These are phyloP conservation scores for Thamnophis sirtalis DNA, from an alignment of 2,113 vertebrate species.

Conservation along the genomic window DNA sequence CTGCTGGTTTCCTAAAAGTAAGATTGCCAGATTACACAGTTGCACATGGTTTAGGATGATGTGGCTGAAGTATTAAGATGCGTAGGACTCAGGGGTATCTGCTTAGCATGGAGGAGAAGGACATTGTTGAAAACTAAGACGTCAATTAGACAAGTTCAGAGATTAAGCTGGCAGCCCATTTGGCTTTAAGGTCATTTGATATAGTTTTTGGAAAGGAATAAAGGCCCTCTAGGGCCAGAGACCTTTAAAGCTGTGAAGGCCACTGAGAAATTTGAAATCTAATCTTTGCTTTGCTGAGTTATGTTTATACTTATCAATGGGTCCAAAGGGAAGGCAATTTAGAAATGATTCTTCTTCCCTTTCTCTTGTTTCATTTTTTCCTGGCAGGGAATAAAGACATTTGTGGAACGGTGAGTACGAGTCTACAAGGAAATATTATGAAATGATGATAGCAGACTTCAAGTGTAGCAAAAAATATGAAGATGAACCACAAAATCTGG, in stretches of 20 bases:
- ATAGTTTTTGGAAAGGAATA: not conserved
- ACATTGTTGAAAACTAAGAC: not conserved
- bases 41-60: not conserved
- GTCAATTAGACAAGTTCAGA: not conserved
- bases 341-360: not conserved
- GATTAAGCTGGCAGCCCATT: no score
- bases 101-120: not conserved
- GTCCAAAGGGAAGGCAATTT: not conserved
- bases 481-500: not conserved
- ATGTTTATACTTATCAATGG: not conserved
- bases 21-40: conserved; percentile 8
- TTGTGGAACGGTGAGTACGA: conserved; percentile 31
- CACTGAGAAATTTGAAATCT: not conserved
- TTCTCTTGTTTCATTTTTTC: conserved; percentile 18
- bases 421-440: not conserved
- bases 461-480: not conserved
- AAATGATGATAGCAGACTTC: not conserved
- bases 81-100: not conserved
- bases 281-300: not conserved
- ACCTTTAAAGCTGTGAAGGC: not conserved
- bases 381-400: conserved; percentile 39
- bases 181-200: not conserved
- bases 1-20: conserved; percentile 59
- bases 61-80: not conserved
- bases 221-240: no score